Base-by-base conservation (phyloP, 2,888 invertebrate species). In the Ophion obscuratus region DNA sequence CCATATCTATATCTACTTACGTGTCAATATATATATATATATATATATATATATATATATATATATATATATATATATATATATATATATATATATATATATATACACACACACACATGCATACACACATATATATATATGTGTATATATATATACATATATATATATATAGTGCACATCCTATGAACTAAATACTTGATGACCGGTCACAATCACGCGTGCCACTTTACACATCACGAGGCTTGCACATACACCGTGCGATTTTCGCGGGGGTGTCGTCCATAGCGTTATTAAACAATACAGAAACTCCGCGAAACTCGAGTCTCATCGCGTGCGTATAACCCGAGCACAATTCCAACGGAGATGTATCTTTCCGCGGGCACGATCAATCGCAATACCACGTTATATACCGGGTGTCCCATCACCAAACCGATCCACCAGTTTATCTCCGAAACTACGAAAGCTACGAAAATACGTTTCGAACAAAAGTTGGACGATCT, bases 141-240 rank as follows among this genome's bases (percentile, higher is more conserved):
- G 6, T 47, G 6, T 47, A 66, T 17, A 53, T 47, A 47, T 10
- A 10, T 47, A 47, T 9, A 10, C 0, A 53, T 40, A 59, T 40
- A 44, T 24, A 84, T 86, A 88, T 88, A 90, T 89, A 90, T 89
- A 88, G 91, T 89, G 90, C 89, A 93, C 89, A 92, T 93, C 93
- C 93, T 76, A 36, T 92, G 92, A 88, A 90, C 91, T 90, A 91
- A 92, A 91, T 91, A 91, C 89, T 88, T 88, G 85, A 88, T 92
- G 91, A 92, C 89, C 84, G 90, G 87, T 80, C 89, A 88, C 88
- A 86, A 92, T 92, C 92, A 92, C 91, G 92, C 90, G 86, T 87
- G 83, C 88, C 84, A 87, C 77, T 88, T 89, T 83, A 82, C 61
- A 27, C 61, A 71, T 82, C 67, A 11, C 66, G 77, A 59, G 36